A percentile compares a stretch with the other conserved stretches of the same genome.
Conservation (phyloP, 2,888 invertebrate species). For the Xiphydria camelus region DNA sequence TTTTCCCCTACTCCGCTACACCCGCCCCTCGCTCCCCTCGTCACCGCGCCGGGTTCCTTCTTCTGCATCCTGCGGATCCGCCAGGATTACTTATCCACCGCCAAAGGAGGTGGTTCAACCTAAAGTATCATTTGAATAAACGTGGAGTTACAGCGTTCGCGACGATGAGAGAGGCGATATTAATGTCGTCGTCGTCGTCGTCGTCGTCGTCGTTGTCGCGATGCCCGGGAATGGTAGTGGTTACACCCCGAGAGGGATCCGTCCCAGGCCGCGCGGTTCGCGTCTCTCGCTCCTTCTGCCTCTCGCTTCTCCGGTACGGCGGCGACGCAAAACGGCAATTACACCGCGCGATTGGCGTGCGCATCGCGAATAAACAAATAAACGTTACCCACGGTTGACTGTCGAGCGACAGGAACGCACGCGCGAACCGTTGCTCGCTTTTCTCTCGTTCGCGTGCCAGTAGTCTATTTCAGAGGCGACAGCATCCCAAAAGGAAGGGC, state of each 20-base stretch:
- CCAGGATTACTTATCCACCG: conserved; percentile 47
- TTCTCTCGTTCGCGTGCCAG: conserved; percentile 41
- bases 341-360: conserved; percentile 20
- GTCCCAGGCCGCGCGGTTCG: neutral
- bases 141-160: conserved; percentile 50
- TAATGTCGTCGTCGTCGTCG: no score
- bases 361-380: conserved; percentile 32
- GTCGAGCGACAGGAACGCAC: neutral
- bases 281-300: neutral
- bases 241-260: neutral
- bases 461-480: conserved; percentile 40
- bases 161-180: conserved; percentile 21
- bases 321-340: conserved; percentile 17
- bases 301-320: neutral
- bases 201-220: no score
- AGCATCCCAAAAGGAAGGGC: conserved; percentile 43
- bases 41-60: conserved; percentile 6
- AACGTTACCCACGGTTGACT: no score
- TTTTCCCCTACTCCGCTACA: conserved; percentile 9
- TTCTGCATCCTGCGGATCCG: conserved; percentile 13
- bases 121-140: conserved; percentile 56
- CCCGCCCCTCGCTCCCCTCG: conserved; percentile 12
- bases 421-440: conserved; percentile 17
- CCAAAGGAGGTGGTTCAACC: conserved; percentile 39
- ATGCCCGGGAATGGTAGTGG: conserved; percentile 18